A percentile compares a stretch with the other conserved stretches of the same genome.
These are phyloP conservation scores for Paracyclopina nana DNA, from an alignment of 1,140 invertebrate species.

Conservation along the genomic window DNA sequence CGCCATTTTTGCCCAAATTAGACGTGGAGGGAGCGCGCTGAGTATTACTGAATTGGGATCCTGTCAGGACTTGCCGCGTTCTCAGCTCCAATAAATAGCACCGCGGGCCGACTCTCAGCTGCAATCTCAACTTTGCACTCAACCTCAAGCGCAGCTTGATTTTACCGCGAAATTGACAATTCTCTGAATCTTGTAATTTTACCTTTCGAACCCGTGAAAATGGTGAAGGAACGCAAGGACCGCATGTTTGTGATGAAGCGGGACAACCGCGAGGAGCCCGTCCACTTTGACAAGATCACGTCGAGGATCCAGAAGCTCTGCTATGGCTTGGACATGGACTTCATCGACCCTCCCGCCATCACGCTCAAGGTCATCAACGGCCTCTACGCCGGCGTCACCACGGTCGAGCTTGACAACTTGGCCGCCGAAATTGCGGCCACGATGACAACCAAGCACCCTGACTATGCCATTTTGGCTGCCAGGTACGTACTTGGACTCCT, in stretches of 20 bases:
- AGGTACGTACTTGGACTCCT: no score
- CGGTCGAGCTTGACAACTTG: conserved; percentile 86
- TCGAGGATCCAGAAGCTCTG: conserved; percentile 84
- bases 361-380: conserved; percentile 72
- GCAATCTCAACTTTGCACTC: no score
- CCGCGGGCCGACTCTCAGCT: no score
- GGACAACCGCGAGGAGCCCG: conserved; percentile 66
- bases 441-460: conserved; percentile 87
- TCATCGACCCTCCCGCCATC: conserved; percentile 75
- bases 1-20: no score
- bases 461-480: conserved; percentile 87
- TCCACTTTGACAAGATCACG: conserved; percentile 96
- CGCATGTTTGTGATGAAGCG: conserved; percentile 29
- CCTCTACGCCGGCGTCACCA: conserved; percentile 85
- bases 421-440: conserved; percentile 90
- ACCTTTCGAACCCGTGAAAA: no score
- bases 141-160: no score
- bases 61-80: no score
- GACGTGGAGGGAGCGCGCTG: no score
- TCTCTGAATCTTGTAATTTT: no score
- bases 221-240: conserved; percentile 11
- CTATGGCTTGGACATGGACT: conserved; percentile 86
- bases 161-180: no score
- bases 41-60: no score
- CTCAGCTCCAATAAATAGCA: no score